Evolutionary conservation across 2,888 invertebrate genomes (phyloP).

Genomic region (Erynnis tages): DNA sequence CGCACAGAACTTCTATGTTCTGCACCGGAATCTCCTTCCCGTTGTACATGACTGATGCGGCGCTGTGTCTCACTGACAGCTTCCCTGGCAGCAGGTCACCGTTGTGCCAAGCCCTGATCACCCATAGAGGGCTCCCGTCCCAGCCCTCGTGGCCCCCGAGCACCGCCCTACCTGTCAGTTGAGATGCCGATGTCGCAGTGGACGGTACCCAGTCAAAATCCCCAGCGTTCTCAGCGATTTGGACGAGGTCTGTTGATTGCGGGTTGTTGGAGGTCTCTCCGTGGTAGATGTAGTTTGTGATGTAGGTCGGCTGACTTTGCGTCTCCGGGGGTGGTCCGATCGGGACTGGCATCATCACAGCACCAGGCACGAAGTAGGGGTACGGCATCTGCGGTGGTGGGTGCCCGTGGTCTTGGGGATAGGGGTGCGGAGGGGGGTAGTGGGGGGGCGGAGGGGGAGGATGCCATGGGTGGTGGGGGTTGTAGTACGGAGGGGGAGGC

Average conservation of each 20-base stretch:
- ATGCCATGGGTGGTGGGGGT: constrained; percentile 31
- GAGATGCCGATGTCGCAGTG: constrained; percentile 57
- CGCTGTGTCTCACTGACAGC: constrained; percentile 65
- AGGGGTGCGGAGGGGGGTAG: constrained; percentile 27
- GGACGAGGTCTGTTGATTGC: constrained; percentile 42
- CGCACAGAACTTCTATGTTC: constrained; percentile 69
- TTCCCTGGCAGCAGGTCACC: constrained; percentile 75
- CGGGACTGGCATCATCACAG: constrained; percentile 54
- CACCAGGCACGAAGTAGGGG: constrained; percentile 62
- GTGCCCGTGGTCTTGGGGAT: constrained; percentile 42
- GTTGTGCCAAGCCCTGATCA: constrained; percentile 70
- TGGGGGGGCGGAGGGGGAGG: constrained; percentile 35
- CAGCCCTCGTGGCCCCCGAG: constrained; percentile 74
- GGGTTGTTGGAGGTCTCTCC: constrained; percentile 48
- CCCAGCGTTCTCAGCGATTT: constrained; percentile 61
- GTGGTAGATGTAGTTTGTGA: constrained; percentile 72
- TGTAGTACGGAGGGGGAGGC: constrained; percentile 49
- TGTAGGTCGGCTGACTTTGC: constrained; percentile 55
- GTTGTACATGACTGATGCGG: constrained; percentile 62
- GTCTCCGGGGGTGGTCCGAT: constrained; percentile 31
- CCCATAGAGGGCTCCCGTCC: constrained; percentile 75
- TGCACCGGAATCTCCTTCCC: constrained; percentile 70
- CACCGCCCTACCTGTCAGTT: constrained; percentile 63
- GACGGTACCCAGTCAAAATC: constrained; percentile 71
- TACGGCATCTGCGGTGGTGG: constrained; percentile 40